Conservation (phyloP, 2,113 vertebrate species). For the Pseudonaja textilis region DNA sequence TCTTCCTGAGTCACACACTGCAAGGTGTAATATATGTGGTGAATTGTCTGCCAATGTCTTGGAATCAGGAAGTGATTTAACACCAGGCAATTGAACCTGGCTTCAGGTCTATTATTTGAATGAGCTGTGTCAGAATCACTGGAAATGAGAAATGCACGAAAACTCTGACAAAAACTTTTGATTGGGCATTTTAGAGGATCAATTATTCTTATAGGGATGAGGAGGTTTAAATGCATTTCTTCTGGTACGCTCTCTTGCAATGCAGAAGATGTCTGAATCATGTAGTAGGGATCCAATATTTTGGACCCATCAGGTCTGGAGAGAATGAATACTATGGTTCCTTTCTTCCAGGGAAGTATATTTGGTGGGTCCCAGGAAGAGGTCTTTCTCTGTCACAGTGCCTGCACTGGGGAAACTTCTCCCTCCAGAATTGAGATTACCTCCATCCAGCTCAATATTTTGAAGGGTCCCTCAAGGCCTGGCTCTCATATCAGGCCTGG, state of each 20-base stretch:
- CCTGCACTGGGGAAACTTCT: not conserved
- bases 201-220: conserved; percentile 29
- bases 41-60: conserved; percentile 41
- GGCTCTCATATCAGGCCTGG: not conserved
- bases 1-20: conserved; percentile 31
- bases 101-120: conserved; percentile 44
- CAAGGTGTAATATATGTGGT: not conserved
- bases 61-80: conserved; percentile 36
- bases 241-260: not conserved
- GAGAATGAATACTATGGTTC: not conserved
- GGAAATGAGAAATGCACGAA: conserved; percentile 31
- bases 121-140: not conserved
- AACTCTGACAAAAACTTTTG: conserved; percentile 44
- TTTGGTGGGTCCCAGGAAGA: not conserved
- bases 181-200: conserved; percentile 5
- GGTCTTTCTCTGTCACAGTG: not conserved
- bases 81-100: conserved; percentile 38
- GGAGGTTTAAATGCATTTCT: conserved; percentile 30
- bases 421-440: not conserved
- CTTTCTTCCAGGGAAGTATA: not conserved
- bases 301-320: not conserved
- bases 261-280: not conserved
- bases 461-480: not conserved
- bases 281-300: not conserved
- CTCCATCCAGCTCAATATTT: not conserved